These are phyloP conservation scores for Mythimna lalbum DNA, from an alignment of 2,888 invertebrate species.

Conservation along the genomic window DNA sequence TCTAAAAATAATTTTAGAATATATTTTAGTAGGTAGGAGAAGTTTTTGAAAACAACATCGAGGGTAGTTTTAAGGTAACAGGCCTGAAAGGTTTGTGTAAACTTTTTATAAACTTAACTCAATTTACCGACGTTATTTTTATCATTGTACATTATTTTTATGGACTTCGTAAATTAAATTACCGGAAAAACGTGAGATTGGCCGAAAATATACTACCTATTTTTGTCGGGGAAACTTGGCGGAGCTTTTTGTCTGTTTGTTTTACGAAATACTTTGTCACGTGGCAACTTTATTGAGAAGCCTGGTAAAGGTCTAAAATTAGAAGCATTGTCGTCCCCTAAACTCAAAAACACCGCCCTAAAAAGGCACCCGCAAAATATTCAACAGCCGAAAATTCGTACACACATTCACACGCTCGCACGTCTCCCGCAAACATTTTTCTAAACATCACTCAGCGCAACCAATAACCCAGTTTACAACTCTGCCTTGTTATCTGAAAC, in stretches of 20 bases:
- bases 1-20: slow-evolving; percentile 45
- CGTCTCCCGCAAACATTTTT: slow-evolving; percentile 54
- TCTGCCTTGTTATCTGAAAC: slow-evolving; percentile 74
- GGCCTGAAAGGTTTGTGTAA: slow-evolving; percentile 32
- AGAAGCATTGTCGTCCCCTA: background rate
- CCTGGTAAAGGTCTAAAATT: background rate
- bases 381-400: slow-evolving; percentile 1
- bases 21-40: slow-evolving; percentile 19
- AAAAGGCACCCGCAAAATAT: slow-evolving; percentile 20
- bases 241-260: background rate
- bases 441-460: slow-evolving; percentile 55
- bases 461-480: slow-evolving; percentile 68
- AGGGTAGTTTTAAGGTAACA: slow-evolving; percentile 41
- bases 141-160: slow-evolving; percentile 18
- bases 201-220: slow-evolving; percentile 23
- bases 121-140: slow-evolving; percentile 31
- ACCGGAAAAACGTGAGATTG: background rate
- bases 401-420: slow-evolving; percentile 29
- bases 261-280: slow-evolving; percentile 4
- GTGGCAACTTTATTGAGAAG: background rate
- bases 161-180: slow-evolving; percentile 28
- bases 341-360: background rate
- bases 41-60: slow-evolving; percentile 42
- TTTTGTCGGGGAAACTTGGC: slow-evolving; percentile 6
- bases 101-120: slow-evolving; percentile 36